phyloP scores from a whole-genome alignment of 2,888 invertebrate species.

The Margaritifera margaritifera region DNA sequence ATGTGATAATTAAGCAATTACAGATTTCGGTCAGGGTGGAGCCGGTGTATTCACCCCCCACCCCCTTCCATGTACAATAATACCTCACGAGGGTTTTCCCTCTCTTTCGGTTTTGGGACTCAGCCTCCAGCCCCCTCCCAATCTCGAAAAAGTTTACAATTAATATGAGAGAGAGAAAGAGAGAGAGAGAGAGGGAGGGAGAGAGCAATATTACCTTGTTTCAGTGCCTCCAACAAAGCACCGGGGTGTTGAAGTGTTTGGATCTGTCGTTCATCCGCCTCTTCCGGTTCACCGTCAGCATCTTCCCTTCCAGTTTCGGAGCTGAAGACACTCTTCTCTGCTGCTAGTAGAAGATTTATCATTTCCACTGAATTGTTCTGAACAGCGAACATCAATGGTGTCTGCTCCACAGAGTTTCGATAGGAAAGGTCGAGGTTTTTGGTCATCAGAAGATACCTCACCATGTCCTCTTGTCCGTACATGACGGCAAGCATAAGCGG shows the following conservation, averaged over 20 bases:
- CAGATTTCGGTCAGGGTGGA: too few relatives aligned
- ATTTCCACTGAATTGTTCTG: conserved; percentile 33
- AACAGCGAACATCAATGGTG: conserved; percentile 35
- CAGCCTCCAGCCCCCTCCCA: too few relatives aligned
- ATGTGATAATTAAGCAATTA: too few relatives aligned
- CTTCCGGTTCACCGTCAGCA: too few relatives aligned
- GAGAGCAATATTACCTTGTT: conserved; percentile 22
- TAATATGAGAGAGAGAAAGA: too few relatives aligned
- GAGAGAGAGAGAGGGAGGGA: too few relatives aligned
- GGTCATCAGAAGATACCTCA: conserved; percentile 29
- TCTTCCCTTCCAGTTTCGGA: background rate
- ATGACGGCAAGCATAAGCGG: conserved; percentile 35
- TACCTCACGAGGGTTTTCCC: too few relatives aligned
- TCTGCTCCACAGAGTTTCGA: conserved; percentile 32
- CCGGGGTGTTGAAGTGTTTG: conserved; percentile 27
- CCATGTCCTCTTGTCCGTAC: conserved; percentile 32
- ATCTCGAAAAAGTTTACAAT: too few relatives aligned
- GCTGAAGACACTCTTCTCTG: conserved; percentile 20
- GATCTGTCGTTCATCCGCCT: too few relatives aligned
- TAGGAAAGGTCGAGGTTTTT: conserved; percentile 24
- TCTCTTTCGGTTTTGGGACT: too few relatives aligned
- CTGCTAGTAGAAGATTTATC: conserved; percentile 26
- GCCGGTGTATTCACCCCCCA: too few relatives aligned
- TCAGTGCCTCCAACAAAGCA: conserved; percentile 33
- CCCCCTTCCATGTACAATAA: too few relatives aligned